Conservation (phyloP, 2,797 vertebrate species). For the Eulemur rubriventer region DNA sequence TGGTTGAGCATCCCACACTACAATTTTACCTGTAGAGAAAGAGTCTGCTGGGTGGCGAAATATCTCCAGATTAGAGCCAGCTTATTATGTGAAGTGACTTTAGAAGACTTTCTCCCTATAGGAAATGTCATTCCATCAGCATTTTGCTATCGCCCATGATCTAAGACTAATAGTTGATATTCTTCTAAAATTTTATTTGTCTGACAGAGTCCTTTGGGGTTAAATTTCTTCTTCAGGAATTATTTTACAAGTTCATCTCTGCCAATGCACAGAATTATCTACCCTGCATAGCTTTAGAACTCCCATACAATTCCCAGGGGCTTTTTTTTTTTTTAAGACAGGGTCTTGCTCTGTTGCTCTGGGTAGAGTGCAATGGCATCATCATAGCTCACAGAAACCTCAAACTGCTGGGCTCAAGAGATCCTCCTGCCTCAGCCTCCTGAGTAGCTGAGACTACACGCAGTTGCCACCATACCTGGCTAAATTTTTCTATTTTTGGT, state of each 20-base stretch:
- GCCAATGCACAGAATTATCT: not conserved
- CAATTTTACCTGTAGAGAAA: not conserved
- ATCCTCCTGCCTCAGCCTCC: too few species aligned
- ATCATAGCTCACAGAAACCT: too few species aligned
- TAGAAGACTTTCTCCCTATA: slow-evolving; percentile 26
- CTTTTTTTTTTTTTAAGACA: too few species aligned
- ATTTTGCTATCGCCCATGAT: slow-evolving; percentile 26
- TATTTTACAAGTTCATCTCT: slow-evolving; percentile 6
- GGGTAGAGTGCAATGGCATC: too few species aligned
- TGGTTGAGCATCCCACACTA: not conserved
- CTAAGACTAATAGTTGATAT: slow-evolving; percentile 37
- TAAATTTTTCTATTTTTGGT: too few species aligned
- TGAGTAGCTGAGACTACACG: too few species aligned
- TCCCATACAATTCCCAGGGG: not conserved
- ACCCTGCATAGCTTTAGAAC: not conserved
- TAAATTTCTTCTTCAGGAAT: not conserved
- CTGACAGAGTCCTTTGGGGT: not conserved
- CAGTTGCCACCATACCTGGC: too few species aligned
- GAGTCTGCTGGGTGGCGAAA: not conserved
- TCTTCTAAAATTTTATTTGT: slow-evolving; percentile 39
- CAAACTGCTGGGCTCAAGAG: too few species aligned
- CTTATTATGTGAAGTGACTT: not conserved
- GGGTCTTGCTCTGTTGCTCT: too few species aligned
- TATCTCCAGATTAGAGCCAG: not conserved
- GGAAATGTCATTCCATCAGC: not conserved